A percentile compares a stretch with the other conserved stretches of the same genome.
These are phyloP conservation scores for Alcedo quadribrachys DNA, from an alignment of 2,797 vertebrate species.

Conservation along the genomic window DNA sequence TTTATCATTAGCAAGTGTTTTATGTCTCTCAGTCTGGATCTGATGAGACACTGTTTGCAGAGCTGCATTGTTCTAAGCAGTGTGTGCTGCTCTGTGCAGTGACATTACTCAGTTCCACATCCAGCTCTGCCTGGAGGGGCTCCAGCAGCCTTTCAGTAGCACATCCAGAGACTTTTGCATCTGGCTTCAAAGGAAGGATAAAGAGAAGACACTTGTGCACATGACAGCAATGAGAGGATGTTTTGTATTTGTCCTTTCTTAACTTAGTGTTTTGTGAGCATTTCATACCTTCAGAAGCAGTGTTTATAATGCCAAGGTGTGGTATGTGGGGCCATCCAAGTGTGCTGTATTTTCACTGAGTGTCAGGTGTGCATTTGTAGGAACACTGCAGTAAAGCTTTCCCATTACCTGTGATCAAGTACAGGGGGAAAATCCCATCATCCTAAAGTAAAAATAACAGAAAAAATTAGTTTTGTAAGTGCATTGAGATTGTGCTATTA, in stretches of 20 bases:
- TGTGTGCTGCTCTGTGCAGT: neutral
- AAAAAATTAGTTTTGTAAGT: neutral
- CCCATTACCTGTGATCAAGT: neutral
- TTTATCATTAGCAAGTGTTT: neutral
- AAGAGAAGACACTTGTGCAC: neutral
- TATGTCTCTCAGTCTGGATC: neutral
- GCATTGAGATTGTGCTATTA: neutral
- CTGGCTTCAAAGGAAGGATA: neutral
- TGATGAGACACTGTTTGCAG: neutral
- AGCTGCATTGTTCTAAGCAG: neutral
- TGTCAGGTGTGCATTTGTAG: neutral
- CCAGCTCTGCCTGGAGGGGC: neutral
- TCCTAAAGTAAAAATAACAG: neutral
- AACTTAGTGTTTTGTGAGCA: neutral
- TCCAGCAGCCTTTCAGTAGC: neutral
- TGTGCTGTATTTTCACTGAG: neutral
- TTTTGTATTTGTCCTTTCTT: neutral
- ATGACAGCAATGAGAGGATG: neutral
- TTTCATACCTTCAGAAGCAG: neutral
- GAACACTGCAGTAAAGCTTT: neutral
- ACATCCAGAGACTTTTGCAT: neutral
- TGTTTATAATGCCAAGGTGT: neutral
- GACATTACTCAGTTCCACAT: neutral
- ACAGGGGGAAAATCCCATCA: neutral
- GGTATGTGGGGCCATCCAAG: neutral